Evolutionary conservation across 1,140 invertebrate species (phyloP), one percentile per base, ranked within the genome.

Genomic region (Dendroctonus ponderosae): DNA sequence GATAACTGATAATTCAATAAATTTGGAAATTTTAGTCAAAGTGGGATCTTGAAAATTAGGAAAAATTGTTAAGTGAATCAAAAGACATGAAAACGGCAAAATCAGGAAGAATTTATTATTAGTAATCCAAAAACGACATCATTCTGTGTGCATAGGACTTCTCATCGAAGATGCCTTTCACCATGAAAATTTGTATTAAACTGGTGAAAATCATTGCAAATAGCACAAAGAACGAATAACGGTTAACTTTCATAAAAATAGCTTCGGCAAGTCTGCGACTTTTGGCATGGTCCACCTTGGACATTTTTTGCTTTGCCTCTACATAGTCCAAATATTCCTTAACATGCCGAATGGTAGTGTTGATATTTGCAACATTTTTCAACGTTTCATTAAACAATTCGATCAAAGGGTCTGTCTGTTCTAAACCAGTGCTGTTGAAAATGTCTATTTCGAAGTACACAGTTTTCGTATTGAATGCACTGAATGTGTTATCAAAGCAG

Each of bases 401-500:
- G 74, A 51, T 83, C 80, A 56, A 82, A 80, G 48, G 76, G 77
- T 42, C 82, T 77, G 69, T 82, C 82, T 53, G 86, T 51, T 41
- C 86, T 84, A 50, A 82, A 80, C 7, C 63, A 68, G 70, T 71
- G 76, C 83, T 81, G 61, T 74, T 81, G 63, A 90, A 87, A 40
- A 91, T 83, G 65, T 88, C 81, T 4, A 93, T 74, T 75, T 92
- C 91, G 76, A 94, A 92, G 75, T 90, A 93, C 0, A 94, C 88
- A 26, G 89, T 87, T 78, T 94, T 94, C 7, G 82, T 79, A 69
- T 87, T 89, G 75, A 91, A 91, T 8, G 85, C 84, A 73, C 90
- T 92, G 74, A 91, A 91, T 5, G 83, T 86, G 74, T 94, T 94
- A 74, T 93, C 91, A 74, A 93, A 92, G 74, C 92, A 94, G 70